Base-by-base conservation (phyloP, 2,113 vertebrate genomes). In the Tyrannus savana region DNA sequence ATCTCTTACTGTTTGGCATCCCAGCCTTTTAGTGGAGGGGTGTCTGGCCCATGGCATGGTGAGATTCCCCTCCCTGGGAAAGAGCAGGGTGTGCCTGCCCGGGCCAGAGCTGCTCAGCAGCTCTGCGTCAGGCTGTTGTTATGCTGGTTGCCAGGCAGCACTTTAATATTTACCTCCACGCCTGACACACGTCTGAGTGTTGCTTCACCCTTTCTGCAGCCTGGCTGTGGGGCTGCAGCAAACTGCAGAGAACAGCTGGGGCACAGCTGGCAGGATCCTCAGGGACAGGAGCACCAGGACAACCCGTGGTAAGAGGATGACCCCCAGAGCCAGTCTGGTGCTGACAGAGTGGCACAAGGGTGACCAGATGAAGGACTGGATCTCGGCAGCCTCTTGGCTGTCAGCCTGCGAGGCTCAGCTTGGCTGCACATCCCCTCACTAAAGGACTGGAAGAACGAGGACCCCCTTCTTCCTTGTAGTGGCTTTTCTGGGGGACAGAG, bases 141-240 rank as follows among this genome's bases (percentile, higher is more conserved):
- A 42, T 92, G 24, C 18, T 1, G 0, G 96, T 98, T 98, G 92
- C 98, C 73, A 95, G 55, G 97, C 96, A 97, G 89, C 56, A 3
- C 25, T 64, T 94, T n/a, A 78, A 46, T 98, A 87, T 98, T 98
- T 98, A 90, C 92, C 68, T 96, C 94, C 66, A 56, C 1, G 10
- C 78, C 90, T 93, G 87, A 83, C 67, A 64, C 35, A 21, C 3
- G 0, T 63, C 56, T 2, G 2, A 4, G 3, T 35, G 42, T 78
- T 94, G 80, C 50, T 94, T 93, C 60, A 14, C 31, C 25, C 83
- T 35, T 78, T 41, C 63, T 83, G 24, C 55, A 39, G 52, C 44
- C 67, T 7, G 8, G 41, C 31, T 27, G 22, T 17, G 1, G 2
- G 25, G 33, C 67, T 75, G 50, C 44, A 46, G 79, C 33, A 14